Conservation (phyloP, 2,797 vertebrate genomes). For the Garrulus glandarius region DNA sequence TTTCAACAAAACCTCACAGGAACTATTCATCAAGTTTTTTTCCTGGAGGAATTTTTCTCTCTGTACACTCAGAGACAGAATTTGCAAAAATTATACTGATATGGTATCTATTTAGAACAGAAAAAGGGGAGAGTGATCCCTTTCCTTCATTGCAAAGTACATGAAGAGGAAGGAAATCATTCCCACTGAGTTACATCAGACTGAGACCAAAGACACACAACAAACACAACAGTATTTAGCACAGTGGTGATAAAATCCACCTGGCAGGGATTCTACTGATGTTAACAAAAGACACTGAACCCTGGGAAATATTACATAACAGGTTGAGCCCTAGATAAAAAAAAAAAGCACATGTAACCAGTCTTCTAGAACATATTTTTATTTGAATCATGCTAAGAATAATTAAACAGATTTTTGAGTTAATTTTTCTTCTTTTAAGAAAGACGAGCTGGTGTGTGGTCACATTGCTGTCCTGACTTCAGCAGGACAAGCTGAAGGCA, state of each 20-base stretch:
- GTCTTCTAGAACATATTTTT: neutral
- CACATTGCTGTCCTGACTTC: neutral
- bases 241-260: neutral
- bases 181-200: neutral
- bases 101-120: neutral
- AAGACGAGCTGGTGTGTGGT: neutral
- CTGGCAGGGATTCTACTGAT: neutral
- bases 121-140: neutral
- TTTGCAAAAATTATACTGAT: neutral
- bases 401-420: neutral
- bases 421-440: neutral
- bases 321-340: neutral
- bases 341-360: neutral
- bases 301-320: neutral
- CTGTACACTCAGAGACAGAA: neutral
- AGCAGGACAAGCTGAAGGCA: neutral
- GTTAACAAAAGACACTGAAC: neutral
- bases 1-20: neutral
- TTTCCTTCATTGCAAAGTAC: neutral
- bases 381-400: neutral
- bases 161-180: neutral
- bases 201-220: neutral
- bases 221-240: neutral
- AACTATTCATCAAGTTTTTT: neutral
- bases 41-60: neutral